Base-by-base conservation (phyloP, 2,797 vertebrate genomes). In the Danio jaintianensis region DNA sequence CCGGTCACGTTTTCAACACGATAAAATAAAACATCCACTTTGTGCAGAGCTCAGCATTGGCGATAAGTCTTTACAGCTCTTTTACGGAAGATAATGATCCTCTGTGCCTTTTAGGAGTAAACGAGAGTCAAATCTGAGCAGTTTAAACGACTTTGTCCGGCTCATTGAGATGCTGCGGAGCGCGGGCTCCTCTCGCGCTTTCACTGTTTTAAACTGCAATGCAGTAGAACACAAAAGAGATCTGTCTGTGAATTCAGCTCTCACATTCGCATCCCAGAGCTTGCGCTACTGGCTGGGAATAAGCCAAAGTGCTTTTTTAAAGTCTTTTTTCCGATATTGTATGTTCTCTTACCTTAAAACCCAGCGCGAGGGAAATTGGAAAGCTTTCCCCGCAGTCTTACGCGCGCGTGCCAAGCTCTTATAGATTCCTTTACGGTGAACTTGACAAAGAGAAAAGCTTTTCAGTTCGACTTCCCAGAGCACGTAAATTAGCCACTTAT, bases 181-280 rank as follows among this genome's bases (percentile, higher is more conserved):
- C 88, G 88, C 83, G 81, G 59, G 82, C 86, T 90, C 87, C 87
- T 88, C 87, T 89, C 78, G 79, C 86, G 81, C 87, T 89, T 92
- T 86, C 88, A 89, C 90, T 89, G 87, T 92, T 92, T 86, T 86
- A 93, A 94, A 94, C 94, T 94, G 94, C 94, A 94, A 94, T 94
- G 94, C 94, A 94, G 93, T 91, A 94, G 84, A 86, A 83, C 91
- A 93, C 92, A 94, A 93, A 84, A 80, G 72, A 52, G 85, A 85
- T 83, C 85, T 53, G 86, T 86, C 86, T 87, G 73, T 78, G 86
- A 92, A 87, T 86, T 83, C 85, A 80, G 79, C 82, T 82, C 83
- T 84, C 75, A 0, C 78, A 84, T 74, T 86, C 85, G 79, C 84
- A 86, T 87, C 72, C 78, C 20, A 20, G 48, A 53, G 69, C 64